Percentiles rank a stretch among this genome's conserved stretches.
Conservation (phyloP, 2,797 vertebrate genomes). For the Fratercula arctica region DNA sequence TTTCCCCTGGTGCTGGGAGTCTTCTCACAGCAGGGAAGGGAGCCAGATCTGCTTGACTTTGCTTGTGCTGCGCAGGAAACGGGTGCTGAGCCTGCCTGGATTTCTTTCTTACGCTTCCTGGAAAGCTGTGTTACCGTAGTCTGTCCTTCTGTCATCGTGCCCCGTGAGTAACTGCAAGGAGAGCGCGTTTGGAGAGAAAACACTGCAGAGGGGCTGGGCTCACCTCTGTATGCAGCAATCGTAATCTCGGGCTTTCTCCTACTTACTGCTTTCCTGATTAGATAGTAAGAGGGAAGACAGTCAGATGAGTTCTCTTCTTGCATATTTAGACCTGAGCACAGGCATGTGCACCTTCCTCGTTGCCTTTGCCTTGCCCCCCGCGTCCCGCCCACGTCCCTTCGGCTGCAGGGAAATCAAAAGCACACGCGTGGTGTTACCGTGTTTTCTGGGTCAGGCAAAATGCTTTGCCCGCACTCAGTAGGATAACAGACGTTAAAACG, state of each 20-base stretch:
- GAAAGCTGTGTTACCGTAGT: background rate
- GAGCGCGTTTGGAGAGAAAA: background rate
- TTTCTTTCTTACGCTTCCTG: background rate
- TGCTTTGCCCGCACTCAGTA: fast-evolving
- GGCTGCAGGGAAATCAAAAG: background rate
- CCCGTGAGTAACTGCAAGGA: background rate
- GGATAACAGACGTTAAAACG: background rate
- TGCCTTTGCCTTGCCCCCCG: fast-evolving
- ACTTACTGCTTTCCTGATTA: background rate
- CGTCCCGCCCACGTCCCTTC: background rate
- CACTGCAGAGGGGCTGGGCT: background rate
- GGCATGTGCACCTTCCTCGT: fast-evolving
- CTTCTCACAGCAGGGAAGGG: background rate
- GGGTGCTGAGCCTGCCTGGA: background rate
- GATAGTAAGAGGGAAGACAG: background rate
- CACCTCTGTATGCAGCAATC: fast-evolving
- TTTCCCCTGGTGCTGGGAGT: background rate
- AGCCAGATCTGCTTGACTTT: background rate
- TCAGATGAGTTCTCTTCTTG: background rate
- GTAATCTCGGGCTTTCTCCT: background rate
- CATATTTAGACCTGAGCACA: background rate
- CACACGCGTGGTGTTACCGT: fast-evolving
- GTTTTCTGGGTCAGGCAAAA: background rate
- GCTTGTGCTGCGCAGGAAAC: background rate
- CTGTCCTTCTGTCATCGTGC: background rate